Base-by-base conservation (phyloP, 2,113 vertebrate genomes). In the Gavia stellata region DNA sequence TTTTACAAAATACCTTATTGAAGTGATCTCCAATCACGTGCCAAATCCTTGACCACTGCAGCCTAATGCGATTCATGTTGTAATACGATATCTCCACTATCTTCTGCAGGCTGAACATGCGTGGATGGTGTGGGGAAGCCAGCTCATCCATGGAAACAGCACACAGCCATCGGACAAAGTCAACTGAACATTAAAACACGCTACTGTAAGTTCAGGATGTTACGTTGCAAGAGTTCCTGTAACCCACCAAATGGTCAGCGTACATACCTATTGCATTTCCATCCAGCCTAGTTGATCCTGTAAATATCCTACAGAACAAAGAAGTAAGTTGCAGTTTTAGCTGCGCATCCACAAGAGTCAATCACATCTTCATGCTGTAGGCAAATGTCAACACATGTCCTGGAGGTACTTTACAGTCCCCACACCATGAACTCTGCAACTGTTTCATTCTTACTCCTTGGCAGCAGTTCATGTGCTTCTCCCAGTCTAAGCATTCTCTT, bases 21-120 rank as follows among this genome's bases (percentile, higher is more conserved):
- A 99, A 99, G 94, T 99, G 99, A 93, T 99, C 99, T 92, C 99
- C 99, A 50, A 99, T 99, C 96, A 99, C 99, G 10, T 99, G 99
- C 99, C 99, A 99, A 85, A 99, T 99, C 56, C 99, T 98, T 13
- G 99, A 99, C 99, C 99, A 99, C 98, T 99, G 99, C 74, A 99
- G 98, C 56, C 99, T 95, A 93, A 99, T 99, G 71, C 99, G 99
- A 97, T 99, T 99, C 99, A 99, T 99, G 98, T 99, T 99, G 98
- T 99, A 99, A 73, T 99, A 99, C 0, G 99, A 99, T 70, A 99
- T 99, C 94, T 99, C 99, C 96, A 99, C 99, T 3, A 99, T 99
- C 98, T 99, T 99, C 97, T 99, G 99, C 95, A 99, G 96, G 94
- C 99, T 99, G 98, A 99, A 99, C 99, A 99, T 99, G 86, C 99